Evolutionary conservation across 2,888 invertebrate species (phyloP).

Genomic region (Megalurothrips usitatus): DNA sequence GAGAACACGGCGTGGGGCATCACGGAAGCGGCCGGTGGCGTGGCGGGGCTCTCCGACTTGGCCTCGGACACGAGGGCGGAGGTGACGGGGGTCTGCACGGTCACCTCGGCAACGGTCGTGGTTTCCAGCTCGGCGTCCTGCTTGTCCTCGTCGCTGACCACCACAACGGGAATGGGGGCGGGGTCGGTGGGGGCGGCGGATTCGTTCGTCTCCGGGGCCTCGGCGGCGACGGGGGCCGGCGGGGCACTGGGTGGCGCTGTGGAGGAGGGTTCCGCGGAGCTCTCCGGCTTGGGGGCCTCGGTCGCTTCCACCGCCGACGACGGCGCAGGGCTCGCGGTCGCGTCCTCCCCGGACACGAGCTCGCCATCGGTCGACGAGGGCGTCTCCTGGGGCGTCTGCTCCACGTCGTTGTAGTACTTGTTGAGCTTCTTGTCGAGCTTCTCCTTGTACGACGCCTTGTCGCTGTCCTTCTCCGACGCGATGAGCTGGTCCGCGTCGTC

Average conservation of each 20-base stretch:
- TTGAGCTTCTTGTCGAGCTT: not conserved
- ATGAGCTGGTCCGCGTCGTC: not conserved
- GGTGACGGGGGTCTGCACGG: not conserved
- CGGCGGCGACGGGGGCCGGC: not conserved
- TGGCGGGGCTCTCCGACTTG: not conserved
- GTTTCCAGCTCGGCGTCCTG: constrained; percentile 20
- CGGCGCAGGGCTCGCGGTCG: not conserved
- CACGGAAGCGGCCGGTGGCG: not conserved
- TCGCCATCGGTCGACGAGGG: not conserved
- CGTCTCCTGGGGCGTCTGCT: not conserved
- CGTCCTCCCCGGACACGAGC: not conserved
- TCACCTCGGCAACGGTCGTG: constrained; percentile 29
- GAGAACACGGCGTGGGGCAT: constrained; percentile 22
- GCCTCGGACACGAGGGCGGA: not conserved
- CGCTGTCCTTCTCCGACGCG: not conserved
- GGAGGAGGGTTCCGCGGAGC: not conserved
- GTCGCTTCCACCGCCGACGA: not conserved
- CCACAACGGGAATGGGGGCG: not conserved
- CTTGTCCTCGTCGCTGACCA: constrained; percentile 27
- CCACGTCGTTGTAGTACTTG: constrained; percentile 32
- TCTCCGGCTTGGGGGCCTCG: not conserved
- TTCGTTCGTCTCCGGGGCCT: constrained; percentile 5
- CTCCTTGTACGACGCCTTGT: constrained; percentile 3
- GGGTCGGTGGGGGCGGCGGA: not conserved
- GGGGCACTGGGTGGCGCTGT: not conserved